Conservation (phyloP, 35 echinoderm and acorn worm genomes). For the Ptychodera flava region DNA sequence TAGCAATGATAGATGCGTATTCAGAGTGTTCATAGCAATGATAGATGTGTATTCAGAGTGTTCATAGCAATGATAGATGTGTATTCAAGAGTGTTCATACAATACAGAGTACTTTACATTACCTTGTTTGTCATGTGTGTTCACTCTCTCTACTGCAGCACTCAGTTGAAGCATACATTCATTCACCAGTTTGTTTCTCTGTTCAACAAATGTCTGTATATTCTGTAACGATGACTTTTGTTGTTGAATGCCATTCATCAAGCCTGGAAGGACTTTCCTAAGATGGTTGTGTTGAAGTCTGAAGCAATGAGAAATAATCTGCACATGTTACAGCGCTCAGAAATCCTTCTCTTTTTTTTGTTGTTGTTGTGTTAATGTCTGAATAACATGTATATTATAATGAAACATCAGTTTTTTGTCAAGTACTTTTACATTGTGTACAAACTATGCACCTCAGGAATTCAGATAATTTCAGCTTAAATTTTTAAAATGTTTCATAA, state of each 20-base stretch:
- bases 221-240: conserved; percentile 11
- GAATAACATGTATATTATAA: background rate
- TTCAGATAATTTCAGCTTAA: background rate
- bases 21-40: no score
- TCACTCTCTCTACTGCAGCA: background rate
- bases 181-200: background rate
- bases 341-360: background rate
- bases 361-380: background rate
- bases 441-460: background rate
- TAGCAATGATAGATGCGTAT: no score
- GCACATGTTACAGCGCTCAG: background rate
- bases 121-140: background rate
- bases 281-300: background rate
- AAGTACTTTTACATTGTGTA: background rate
- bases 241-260: background rate
- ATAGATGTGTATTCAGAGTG: no score
- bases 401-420: background rate
- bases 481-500: no score
- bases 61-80: no score
- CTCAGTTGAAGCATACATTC: background rate
- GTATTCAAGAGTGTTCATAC: no score
- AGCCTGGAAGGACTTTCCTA: background rate
- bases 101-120: no score
- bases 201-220: conserved; percentile 18
- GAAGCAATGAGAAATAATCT: background rate